Evolutionary conservation across 2,797 vertebrate species (phyloP).

Genomic region (Hoplostethus mediterraneus): DNA sequence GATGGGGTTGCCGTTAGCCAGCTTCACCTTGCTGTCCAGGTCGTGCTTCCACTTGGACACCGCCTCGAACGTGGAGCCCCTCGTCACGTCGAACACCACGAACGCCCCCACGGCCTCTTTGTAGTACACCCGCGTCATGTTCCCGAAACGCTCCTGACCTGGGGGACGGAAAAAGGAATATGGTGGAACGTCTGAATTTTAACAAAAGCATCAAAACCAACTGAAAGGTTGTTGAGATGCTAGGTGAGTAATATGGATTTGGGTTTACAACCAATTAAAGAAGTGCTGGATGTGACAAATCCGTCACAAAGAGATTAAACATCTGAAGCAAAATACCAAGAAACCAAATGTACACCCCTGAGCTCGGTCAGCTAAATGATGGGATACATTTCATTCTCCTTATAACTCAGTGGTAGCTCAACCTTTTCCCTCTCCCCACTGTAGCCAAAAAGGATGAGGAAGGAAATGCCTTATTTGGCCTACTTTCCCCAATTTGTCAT

Average conservation of each 20-base stretch:
- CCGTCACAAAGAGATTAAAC: neutral
- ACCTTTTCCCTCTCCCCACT: constrained; percentile 1
- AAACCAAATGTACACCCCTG: constrained; percentile 8
- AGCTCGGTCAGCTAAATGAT: neutral
- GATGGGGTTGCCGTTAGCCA: constrained; percentile 93
- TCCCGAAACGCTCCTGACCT: constrained; percentile 98
- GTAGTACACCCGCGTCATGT: constrained; percentile 99
- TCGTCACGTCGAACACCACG: constrained; percentile 95
- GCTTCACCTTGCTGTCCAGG: constrained; percentile 96
- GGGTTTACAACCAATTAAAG: neutral
- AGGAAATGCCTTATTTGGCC: constrained; percentile 32
- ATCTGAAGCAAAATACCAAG: constrained; percentile 1
- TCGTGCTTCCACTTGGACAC: constrained; percentile 98
- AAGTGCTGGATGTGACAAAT: neutral
- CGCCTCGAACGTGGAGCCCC: constrained; percentile 95
- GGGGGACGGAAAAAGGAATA: constrained; percentile 42
- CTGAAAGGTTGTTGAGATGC: neutral
- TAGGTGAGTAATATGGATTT: neutral
- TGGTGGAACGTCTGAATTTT: constrained; percentile 21
- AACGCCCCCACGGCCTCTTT: constrained; percentile 98
- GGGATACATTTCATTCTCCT: constrained; percentile 1
- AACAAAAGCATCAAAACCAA: neutral
- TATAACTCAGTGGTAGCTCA: neutral
- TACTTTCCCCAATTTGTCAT: constrained; percentile 56
- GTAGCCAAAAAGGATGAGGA: constrained; percentile 19